Evolutionary conservation across 2,113 vertebrate species (phyloP).

Genomic region (Gallinago jamesoni): DNA sequence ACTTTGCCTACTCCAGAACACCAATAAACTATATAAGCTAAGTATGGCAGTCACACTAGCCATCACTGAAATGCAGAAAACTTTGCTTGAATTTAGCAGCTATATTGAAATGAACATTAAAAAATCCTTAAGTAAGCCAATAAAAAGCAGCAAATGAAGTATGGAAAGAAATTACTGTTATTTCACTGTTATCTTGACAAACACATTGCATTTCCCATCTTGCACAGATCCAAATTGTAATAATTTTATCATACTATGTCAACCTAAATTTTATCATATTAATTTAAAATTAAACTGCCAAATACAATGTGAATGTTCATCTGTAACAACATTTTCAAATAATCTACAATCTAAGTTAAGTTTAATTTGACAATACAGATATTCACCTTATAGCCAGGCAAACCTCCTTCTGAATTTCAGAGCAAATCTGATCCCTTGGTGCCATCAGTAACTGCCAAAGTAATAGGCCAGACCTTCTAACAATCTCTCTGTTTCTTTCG

Average conservation of each 20-base stretch:
- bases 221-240: not conserved
- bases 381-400: conserved; percentile 94
- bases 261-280: not conserved
- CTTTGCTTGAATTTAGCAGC: not conserved
- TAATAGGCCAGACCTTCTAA: conserved; percentile 88
- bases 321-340: not conserved
- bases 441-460: conserved; percentile 98
- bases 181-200: not conserved
- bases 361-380: not conserved
- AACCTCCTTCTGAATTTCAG: conserved; percentile 94
- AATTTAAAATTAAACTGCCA: not conserved
- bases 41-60: not conserved
- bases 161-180: not conserved
- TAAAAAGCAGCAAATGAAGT: not conserved
- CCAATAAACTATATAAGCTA: not conserved
- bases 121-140: not conserved
- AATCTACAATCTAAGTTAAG: not conserved
- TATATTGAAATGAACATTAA: not conserved
- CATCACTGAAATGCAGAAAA: not conserved
- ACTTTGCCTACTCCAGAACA: not conserved
- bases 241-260: not conserved
- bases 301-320: not conserved
- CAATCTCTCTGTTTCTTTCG: conserved; percentile 91
- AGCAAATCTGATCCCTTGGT: conserved; percentile 91
- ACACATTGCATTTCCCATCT: not conserved